phyloP scores from a whole-genome alignment of 2,113 vertebrate genomes.

The Paradisaea rubra region DNA sequence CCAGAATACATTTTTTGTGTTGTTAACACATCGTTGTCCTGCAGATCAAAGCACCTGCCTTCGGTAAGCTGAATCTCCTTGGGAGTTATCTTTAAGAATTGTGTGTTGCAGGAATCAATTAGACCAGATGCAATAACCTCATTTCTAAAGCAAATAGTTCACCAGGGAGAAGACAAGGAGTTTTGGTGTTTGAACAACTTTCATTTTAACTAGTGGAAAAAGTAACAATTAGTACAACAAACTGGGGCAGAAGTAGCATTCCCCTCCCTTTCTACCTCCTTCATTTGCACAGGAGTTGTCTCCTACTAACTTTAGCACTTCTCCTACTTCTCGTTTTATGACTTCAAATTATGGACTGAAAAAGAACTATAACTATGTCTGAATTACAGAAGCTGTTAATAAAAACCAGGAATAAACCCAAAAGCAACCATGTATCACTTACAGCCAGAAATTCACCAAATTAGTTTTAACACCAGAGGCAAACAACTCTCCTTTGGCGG shows the following conservation, averaged over 20 bases:
- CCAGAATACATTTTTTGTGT: not conserved
- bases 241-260: not conserved
- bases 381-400: not conserved
- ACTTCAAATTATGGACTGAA: not conserved
- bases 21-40: not conserved
- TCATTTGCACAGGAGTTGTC: not conserved
- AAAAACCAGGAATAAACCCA: not conserved
- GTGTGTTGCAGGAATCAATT: not conserved
- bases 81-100: not conserved
- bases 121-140: not conserved
- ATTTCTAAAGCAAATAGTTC: constrained; percentile 9
- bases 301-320: not conserved
- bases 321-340: not conserved
- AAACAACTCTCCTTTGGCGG: not conserved
- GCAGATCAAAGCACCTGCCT: constrained; percentile 36
- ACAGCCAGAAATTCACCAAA: not conserved
- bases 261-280: not conserved
- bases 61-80: not conserved
- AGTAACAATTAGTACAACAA: not conserved
- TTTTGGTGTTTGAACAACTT: not conserved
- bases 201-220: not conserved
- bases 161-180: not conserved
- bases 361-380: not conserved
- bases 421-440: not conserved
- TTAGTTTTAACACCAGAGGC: not conserved